phyloP scores from a whole-genome alignment of 2,888 invertebrate genomes.

The Dicyrtomina minuta region DNA sequence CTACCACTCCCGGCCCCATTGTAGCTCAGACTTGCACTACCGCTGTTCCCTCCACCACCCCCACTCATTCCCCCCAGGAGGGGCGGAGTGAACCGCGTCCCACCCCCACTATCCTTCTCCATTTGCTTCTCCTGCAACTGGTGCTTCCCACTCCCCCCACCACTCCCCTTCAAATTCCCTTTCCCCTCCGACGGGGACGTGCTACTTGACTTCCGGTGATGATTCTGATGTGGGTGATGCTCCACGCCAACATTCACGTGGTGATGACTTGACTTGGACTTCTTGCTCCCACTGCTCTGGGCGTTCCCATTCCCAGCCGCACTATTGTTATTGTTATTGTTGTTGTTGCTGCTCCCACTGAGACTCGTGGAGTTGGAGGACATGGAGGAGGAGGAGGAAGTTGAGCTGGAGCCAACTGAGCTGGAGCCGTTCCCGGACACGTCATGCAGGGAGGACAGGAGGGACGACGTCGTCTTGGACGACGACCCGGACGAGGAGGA shows the following conservation, averaged over 20 bases:
- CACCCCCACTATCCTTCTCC: too few species aligned
- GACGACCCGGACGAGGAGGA: conserved; percentile 45
- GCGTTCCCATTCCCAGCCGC: too few species aligned
- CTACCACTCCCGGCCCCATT: conserved; percentile 25
- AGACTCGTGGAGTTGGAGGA: conserved; percentile 9
- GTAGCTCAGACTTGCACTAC: conserved; percentile 12
- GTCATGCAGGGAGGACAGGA: conserved; percentile 24
- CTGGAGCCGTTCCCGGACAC: conserved; percentile 14
- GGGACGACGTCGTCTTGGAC: conserved; percentile 9
- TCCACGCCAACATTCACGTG: conserved; percentile 28
- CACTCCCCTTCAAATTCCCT: conserved; percentile 14
- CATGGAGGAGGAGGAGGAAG: conserved; percentile 6
- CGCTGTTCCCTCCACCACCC: conserved; percentile 16
- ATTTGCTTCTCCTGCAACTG: background rate
- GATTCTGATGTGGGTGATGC: conserved; percentile 9
- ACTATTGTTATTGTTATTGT: background rate
- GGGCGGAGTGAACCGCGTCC: conserved; percentile 13
- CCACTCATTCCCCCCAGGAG: too few species aligned
- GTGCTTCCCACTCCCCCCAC: background rate
- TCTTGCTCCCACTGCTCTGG: conserved; percentile 1
- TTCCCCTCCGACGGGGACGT: conserved; percentile 13
- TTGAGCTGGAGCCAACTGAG: conserved; percentile 17
- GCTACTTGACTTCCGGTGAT: conserved; percentile 23
- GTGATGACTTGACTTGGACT: conserved; percentile 28
- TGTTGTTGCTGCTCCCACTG: background rate